These are phyloP conservation scores for Cheilosia vulpina DNA, from an alignment of 2,888 invertebrate genomes.

Conservation along the genomic window DNA sequence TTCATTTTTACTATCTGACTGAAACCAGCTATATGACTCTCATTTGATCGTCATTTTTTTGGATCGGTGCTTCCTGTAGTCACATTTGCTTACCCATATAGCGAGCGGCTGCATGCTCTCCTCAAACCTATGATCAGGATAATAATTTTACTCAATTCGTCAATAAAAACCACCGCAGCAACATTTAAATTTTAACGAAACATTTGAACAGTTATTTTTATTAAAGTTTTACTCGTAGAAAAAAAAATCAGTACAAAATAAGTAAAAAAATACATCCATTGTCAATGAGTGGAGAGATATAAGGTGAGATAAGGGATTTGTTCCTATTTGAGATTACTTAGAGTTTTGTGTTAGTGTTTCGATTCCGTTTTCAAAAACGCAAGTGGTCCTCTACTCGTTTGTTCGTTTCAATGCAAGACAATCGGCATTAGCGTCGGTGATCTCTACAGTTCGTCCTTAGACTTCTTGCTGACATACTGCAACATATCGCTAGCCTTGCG, in stretches of 20 bases:
- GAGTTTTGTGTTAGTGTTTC: background rate
- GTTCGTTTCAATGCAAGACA: conserved; percentile 42
- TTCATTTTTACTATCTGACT: no score
- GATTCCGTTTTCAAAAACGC: background rate
- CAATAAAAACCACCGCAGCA: background rate
- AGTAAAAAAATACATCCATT: conserved; percentile 50
- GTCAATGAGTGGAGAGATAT: background rate
- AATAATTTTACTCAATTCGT: background rate
- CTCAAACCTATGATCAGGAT: no score
- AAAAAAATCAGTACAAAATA: conserved; percentile 33
- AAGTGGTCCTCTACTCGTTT: background rate
- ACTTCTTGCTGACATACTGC: conserved; percentile 50
- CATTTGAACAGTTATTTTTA: conserved; percentile 37
- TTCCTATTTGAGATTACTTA: conserved; percentile 1
- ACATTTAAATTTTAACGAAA: conserved; percentile 16
- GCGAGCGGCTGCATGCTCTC: no score
- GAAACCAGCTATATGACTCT: no score
- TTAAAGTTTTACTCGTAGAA: conserved; percentile 24
- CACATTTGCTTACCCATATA: no score
- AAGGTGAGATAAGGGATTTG: conserved; percentile 4
- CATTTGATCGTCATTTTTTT: no score
- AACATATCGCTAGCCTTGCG: conserved; percentile 85
- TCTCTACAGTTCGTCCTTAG: conserved; percentile 60
- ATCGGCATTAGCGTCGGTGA: background rate
- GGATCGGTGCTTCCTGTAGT: no score